Evolutionary conservation across 2,888 invertebrate genomes (phyloP), one percentile per base, ranked within the genome.

Genomic region (Cataglyphis altisquamis): DNA sequence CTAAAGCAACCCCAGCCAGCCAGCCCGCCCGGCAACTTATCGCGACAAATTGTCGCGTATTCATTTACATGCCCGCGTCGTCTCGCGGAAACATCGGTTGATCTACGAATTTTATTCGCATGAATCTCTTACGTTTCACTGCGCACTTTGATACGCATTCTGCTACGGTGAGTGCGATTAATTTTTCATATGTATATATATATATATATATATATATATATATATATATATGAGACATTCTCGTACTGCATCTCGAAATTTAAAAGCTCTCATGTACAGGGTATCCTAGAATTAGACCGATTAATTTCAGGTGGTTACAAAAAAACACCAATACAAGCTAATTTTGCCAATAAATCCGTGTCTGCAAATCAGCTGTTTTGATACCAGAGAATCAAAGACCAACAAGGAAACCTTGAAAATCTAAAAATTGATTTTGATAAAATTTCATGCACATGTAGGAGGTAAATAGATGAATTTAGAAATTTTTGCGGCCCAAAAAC

Each of bases 1-100:
- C 52, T 74, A 70, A 83, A 86, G 83, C 84, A 36, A 36, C 32
- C 32, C 32, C 77, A 82, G 57, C 12, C 41, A 77, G 86, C n/a
- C 32, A 57, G 68, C 68, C 25, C 78, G 32, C 78, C 32, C 70
- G 55, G n/a, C 41, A 21, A 25, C 64, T 64, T 64, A 64, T 64
- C 66, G 66, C 66, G 66, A 67, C 77, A 77, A 67, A 77, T 57
- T 77, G 55, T 77, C 77, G 55, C 77, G 77, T 77, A 77, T 77
- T 77, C 67, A 77, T 67, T 67, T n/a, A 55, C 77, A 55, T 77
- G 9, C 52, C 29, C 29, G 15, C 10, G 4, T 10, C 66, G 25
- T 25, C 55, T 52, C 66, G 4, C 25, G 15, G 29, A 0, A 15
- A 55, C 67, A n/a, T 15, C 0, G 0, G 12, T 77, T 57, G 67